These are phyloP conservation scores for Scolopax rusticola DNA, from an alignment of 2,797 vertebrate species.

Conservation along the genomic window DNA sequence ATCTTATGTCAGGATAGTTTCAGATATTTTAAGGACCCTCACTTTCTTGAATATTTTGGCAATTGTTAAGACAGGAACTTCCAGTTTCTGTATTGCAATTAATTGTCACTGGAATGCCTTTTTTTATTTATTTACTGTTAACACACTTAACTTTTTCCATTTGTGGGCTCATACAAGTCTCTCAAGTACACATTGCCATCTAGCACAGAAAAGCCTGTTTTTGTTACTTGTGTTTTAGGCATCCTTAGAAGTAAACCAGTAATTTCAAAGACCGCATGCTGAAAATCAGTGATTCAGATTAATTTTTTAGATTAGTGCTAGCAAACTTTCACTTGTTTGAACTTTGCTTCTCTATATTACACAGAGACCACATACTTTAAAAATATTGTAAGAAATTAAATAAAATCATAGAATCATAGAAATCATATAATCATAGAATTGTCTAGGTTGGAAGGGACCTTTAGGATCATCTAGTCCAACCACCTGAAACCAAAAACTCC, in stretches of 20 bases:
- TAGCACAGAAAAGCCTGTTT: neutral
- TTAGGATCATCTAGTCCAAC: too few relatives aligned
- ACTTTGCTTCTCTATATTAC: neutral
- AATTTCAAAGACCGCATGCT: neutral
- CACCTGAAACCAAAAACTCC: too few relatives aligned
- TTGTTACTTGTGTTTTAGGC: neutral
- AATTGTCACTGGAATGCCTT: neutral
- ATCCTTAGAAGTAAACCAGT: neutral
- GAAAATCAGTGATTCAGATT: neutral
- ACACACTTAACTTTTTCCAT: neutral
- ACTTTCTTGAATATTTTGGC: neutral
- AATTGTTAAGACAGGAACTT: neutral
- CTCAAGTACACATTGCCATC: neutral
- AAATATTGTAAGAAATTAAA: neutral
- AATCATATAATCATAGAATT: too few relatives aligned
- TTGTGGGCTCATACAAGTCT: neutral
- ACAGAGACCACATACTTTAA: neutral
- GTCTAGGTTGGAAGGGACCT: too few relatives aligned
- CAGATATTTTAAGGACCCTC: neutral
- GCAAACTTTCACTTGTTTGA: neutral
- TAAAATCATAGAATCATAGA: neutral
- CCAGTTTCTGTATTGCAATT: neutral
- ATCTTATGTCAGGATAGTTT: neutral
- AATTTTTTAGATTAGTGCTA: neutral
- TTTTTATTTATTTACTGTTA: neutral